These are phyloP conservation scores for Dipodomys merriami DNA, from an alignment of 2,113 vertebrate species.

Conservation along the genomic window DNA sequence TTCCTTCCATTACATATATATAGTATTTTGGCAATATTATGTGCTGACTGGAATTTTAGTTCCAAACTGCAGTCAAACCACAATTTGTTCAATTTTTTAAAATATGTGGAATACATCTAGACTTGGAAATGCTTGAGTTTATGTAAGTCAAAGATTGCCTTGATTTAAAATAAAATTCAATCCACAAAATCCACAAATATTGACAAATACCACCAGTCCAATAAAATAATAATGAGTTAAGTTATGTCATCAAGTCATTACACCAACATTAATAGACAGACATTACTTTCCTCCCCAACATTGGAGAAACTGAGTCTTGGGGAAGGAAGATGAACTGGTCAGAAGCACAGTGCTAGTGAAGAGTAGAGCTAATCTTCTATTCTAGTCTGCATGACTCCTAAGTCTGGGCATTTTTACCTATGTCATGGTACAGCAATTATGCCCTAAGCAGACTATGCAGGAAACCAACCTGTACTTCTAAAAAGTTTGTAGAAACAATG, in stretches of 20 bases:
- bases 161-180: conserved; percentile 37
- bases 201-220: not conserved
- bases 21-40: not conserved
- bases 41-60: not conserved
- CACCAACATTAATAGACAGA: not conserved
- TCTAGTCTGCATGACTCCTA: not conserved
- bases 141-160: conserved; percentile 19
- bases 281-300: not conserved
- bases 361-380: not conserved
- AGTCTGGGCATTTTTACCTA: not conserved
- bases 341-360: not conserved
- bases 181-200: not conserved
- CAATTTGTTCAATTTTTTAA: conserved; percentile 42
- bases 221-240: conserved; percentile 9
- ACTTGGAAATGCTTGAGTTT: conserved; percentile 21
- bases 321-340: not conserved
- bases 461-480: not conserved
- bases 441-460: not conserved
- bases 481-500: not conserved
- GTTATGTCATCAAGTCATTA: not conserved
- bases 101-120: not conserved
- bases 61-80: not conserved
- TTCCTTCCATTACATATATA: not conserved
- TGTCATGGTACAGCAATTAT: not conserved
- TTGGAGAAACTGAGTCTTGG: not conserved